Conservation (phyloP, 2,797 vertebrate species). For the Scolopax rusticola region DNA sequence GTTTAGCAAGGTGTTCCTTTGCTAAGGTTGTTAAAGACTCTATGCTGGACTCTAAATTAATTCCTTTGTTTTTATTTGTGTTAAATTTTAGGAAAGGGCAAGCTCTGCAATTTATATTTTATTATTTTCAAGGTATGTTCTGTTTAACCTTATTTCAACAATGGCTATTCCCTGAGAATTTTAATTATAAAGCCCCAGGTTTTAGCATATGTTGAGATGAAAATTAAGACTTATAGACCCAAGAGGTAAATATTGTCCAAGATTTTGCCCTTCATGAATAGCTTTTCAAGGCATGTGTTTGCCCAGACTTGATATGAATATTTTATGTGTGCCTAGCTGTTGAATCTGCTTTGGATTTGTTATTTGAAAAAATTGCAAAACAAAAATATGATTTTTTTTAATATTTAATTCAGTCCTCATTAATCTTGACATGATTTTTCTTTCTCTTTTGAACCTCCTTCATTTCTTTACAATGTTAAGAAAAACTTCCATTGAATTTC, state of each 20-base stretch:
- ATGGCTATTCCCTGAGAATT: neutral
- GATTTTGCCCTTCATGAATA: neutral
- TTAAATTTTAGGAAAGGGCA: neutral
- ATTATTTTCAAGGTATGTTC: neutral
- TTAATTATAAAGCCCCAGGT: neutral
- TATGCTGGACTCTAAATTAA: neutral
- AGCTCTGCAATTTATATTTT: neutral
- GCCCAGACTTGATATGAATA: neutral
- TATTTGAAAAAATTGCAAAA: neutral
- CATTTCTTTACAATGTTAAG: neutral
- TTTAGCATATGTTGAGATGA: neutral
- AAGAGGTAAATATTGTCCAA: neutral
- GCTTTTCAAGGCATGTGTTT: neutral
- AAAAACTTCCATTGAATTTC: neutral
- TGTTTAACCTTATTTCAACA: neutral
- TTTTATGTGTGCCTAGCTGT: neutral
- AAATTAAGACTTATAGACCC: neutral
- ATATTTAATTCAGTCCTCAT: neutral
- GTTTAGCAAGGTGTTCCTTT: neutral
- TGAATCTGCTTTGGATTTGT: neutral
- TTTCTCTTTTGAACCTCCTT: neutral
- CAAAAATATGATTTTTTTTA: neutral
- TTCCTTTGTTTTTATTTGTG: neutral
- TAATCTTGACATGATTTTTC: neutral
- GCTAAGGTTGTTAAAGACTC: neutral